A percentile compares a stretch with the other conserved stretches of the same genome.
phyloP scores from a whole-genome alignment of 1,140 invertebrate species.

The Cardiocondyla obscurior region DNA sequence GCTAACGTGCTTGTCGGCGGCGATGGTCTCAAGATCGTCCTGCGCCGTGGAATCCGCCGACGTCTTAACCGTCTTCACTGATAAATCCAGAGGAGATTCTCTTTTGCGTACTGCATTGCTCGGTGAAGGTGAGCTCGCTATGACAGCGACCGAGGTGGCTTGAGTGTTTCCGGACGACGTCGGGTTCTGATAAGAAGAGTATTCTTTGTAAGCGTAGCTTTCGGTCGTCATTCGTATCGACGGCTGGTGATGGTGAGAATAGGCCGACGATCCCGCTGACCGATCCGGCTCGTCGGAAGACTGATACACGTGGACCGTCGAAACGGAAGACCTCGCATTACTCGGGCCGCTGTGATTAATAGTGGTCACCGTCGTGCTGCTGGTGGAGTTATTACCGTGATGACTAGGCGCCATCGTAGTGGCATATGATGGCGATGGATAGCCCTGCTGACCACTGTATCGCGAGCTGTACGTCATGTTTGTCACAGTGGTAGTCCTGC shows the following conservation, averaged over 20 bases:
- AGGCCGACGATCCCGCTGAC: constrained; percentile 41
- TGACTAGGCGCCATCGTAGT: constrained; percentile 80
- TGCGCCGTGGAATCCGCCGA: constrained; percentile 92
- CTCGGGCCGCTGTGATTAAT: constrained; percentile 58
- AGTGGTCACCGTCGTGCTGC: constrained; percentile 78
- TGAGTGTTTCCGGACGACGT: constrained; percentile 50
- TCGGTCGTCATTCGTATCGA: constrained; percentile 56
- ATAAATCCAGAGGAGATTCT: constrained; percentile 92
- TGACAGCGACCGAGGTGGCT: constrained; percentile 25
- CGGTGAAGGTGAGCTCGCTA: constrained; percentile 53
- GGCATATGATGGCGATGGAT: constrained; percentile 73
- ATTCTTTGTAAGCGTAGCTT: constrained; percentile 75
- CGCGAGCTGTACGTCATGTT: constrained; percentile 69
- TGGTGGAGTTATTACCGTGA: constrained; percentile 74
- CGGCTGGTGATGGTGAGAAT: constrained; percentile 52
- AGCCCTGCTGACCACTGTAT: constrained; percentile 62
- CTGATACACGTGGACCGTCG: constrained; percentile 67
- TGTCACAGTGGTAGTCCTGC: constrained; percentile 67
- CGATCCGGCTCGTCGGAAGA: constrained; percentile 61
- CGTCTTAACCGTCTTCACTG: constrained; percentile 93
- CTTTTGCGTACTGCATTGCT: constrained; percentile 83
- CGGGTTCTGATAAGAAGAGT: constrained; percentile 65
- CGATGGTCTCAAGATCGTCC: constrained; percentile 85
- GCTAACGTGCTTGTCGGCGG: constrained; percentile 70
- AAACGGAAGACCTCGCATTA: constrained; percentile 66